A percentile compares a stretch with the other conserved stretches of the same genome.
Conservation (phyloP, 2,113 vertebrate genomes). For the Thinocorus orbignyianus region DNA sequence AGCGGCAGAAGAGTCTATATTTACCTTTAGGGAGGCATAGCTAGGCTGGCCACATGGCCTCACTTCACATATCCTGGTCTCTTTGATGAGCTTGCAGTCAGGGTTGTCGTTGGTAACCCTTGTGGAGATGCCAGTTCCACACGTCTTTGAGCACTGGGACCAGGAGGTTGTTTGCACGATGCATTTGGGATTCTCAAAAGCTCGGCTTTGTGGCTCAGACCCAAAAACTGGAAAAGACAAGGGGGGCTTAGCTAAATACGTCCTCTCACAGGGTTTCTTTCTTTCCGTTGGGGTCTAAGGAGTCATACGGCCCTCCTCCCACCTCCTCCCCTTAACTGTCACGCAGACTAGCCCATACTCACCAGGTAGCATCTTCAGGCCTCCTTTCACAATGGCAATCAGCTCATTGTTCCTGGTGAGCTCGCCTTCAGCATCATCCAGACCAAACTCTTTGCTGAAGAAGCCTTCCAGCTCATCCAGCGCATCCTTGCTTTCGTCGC, state of each 20-base stretch:
- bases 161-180: constrained; percentile 95
- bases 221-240: constrained; percentile 72
- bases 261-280: background rate
- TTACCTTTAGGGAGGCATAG: constrained; percentile 92
- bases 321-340: background rate
- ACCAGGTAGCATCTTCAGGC: constrained; percentile 91
- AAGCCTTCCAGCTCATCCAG: constrained; percentile 77
- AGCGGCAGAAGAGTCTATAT: background rate
- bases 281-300: background rate
- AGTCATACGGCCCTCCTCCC: background rate
- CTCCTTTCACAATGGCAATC: constrained; percentile 84
- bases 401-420: constrained; percentile 93
- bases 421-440: constrained; percentile 84
- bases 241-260: background rate
- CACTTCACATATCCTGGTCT: constrained; percentile 94
- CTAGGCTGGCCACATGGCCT: constrained; percentile 89
- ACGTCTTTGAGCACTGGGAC: constrained; percentile 97
- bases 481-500: constrained; percentile 82
- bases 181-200: constrained; percentile 90
- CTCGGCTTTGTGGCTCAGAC: constrained; percentile 77
- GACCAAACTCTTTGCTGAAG: constrained; percentile 78
- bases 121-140: constrained; percentile 94
- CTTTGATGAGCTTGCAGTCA: constrained; percentile 92
- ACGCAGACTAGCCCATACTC: constrained; percentile 56
- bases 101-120: constrained; percentile 95